Evolutionary conservation across 1,140 invertebrate species (phyloP).

Genomic region (Papilio helenus): DNA sequence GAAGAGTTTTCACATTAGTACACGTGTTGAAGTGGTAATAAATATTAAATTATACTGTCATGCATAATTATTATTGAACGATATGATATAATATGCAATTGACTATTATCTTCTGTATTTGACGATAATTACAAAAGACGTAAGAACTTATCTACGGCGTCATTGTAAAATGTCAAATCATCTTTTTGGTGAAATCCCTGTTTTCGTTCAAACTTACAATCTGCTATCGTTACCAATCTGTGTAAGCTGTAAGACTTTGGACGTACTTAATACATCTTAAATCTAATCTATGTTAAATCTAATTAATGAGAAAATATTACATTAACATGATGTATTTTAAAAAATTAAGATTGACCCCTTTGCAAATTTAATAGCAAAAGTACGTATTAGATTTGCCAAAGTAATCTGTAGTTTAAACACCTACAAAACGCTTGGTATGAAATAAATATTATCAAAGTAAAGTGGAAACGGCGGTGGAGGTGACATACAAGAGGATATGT

Average conservation of each 20-base stretch:
- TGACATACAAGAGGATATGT: too few species aligned
- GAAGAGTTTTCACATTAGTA: too few species aligned
- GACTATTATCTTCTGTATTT: neutral
- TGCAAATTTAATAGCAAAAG: neutral
- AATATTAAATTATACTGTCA: too few species aligned
- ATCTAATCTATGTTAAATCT: neutral
- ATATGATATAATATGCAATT: slow-evolving; percentile 1
- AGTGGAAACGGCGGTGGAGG: too few species aligned
- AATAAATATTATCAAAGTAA: too few species aligned
- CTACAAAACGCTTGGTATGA: too few species aligned
- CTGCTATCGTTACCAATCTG: neutral
- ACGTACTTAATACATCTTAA: neutral
- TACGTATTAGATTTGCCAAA: neutral
- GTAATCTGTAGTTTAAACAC: too few species aligned
- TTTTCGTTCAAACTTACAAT: neutral
- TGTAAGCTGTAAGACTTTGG: neutral
- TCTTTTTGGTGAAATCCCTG: neutral
- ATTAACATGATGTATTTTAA: neutral
- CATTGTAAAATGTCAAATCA: neutral
- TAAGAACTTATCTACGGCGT: neutral
- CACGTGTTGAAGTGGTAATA: too few species aligned
- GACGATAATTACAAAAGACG: neutral
- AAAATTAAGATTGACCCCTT: neutral
- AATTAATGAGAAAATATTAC: neutral
- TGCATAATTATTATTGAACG: neutral